Conservation (phyloP, 2,113 vertebrate species). For the Empidonax traillii region DNA sequence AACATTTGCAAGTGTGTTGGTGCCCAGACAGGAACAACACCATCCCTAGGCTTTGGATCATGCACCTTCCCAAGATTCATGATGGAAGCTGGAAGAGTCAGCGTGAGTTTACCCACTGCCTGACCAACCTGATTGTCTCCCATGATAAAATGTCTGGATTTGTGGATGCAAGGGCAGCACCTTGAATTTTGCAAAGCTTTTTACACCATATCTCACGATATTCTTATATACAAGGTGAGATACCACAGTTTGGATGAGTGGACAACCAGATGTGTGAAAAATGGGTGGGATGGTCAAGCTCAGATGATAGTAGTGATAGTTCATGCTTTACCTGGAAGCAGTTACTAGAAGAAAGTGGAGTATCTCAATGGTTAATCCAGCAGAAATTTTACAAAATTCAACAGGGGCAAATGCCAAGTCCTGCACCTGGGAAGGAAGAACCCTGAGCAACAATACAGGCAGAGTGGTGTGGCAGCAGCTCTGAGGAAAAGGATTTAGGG, state of each 20-base stretch:
- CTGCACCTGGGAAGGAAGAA: background rate
- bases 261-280: background rate
- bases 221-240: background rate
- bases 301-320: background rate
- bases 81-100: background rate
- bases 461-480: background rate
- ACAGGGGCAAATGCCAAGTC: background rate
- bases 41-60: background rate
- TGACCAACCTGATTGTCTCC: background rate
- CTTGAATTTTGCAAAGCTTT: background rate
- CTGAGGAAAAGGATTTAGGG: background rate
- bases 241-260: background rate
- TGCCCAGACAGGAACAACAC: background rate
- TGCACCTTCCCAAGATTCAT: background rate
- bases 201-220: background rate
- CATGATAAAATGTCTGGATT: background rate
- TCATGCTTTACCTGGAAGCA: background rate
- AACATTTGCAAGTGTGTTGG: background rate
- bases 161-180: background rate
- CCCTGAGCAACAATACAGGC: background rate
- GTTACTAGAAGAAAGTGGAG: background rate
- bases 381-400: background rate
- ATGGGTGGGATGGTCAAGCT: background rate
- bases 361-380: background rate
- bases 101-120: background rate